phyloP scores from a whole-genome alignment of 2,888 invertebrate species.

The Temnothorax ravouxi region DNA sequence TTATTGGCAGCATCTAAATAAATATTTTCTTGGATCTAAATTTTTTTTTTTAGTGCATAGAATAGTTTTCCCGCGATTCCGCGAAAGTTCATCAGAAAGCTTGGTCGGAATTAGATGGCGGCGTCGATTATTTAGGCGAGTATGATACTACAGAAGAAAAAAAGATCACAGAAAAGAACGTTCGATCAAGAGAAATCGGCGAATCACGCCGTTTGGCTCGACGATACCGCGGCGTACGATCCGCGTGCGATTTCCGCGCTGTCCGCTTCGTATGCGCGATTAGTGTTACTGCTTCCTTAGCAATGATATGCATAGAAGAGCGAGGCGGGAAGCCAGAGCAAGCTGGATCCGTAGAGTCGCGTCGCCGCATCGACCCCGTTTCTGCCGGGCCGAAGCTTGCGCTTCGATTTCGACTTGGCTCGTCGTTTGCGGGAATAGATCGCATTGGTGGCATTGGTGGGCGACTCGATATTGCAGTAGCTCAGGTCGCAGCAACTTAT shows the following conservation, averaged over 20 bases:
- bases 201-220: background rate
- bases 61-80: background rate
- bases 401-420: constrained; percentile 80
- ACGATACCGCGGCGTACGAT: background rate
- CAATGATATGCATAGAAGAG: constrained; percentile 83
- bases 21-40: no score
- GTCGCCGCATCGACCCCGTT: constrained; percentile 71
- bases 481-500: constrained; percentile 89
- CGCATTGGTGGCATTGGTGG: constrained; percentile 88
- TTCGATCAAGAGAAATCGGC: constrained; percentile 17
- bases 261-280: constrained; percentile 49
- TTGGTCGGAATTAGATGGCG: constrained; percentile 55
- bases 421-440: constrained; percentile 85
- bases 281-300: constrained; percentile 72
- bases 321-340: constrained; percentile 78
- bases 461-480: constrained; percentile 89
- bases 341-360: constrained; percentile 71
- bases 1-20: no score
- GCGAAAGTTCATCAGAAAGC: constrained; percentile 1
- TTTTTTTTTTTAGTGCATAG: background rate
- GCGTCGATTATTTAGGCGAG: constrained; percentile 37
- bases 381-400: constrained; percentile 75
- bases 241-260: constrained; percentile 55
- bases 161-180: constrained; percentile 32
- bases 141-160: constrained; percentile 2